Evolutionary conservation across 2,888 invertebrate genomes (phyloP), one percentile per base, ranked within the genome.

Genomic region (Polia nebulosa): DNA sequence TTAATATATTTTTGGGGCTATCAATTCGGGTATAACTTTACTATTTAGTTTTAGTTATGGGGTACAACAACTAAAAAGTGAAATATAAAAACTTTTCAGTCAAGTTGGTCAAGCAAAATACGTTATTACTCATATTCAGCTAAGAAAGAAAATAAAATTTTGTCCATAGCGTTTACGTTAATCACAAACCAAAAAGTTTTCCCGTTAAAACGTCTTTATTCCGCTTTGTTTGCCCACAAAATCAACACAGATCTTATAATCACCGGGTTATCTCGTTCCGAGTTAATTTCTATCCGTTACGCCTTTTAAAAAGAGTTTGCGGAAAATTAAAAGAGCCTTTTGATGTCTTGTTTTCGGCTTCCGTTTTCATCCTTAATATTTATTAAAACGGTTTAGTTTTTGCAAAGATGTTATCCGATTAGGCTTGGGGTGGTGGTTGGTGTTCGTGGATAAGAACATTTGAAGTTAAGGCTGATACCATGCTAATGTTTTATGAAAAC

Each of bases 251-350:
- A 72, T 73, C 63, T 63, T 70, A 52, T 79, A 74, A 79, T 57
- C 75, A 52, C 47, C 53, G 47, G 39, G 64, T 72, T 78, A 80
- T 73, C 75, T 78, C 67, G 57, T 82, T 76, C 36, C 15, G 55
- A 72, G 60, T 76, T 76, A 73, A 79, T 82, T 72, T 72, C 56
- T 80, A 74, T 79, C 66, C 56, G 65, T 78, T 64, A 70, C 57
- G 61, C 47, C 65, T 64, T 76, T 69, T 62, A 60, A 63, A 69
- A 73, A 66, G 39, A 77, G 59, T 65, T 62, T 51, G 45, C 17
- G 63, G 34, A 58, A 72, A 76, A 77, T 68, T 75, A 63, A 64
- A 68, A 71, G 53, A 36, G 36, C 27, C 53, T 61, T 80, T 77
- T 80, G 77, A 80, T 64, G 71, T 61, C 63, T 55, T 51, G 45